These are phyloP conservation scores for Adineta ricciae DNA, from an alignment of 2,888 invertebrate genomes.

Conservation along the genomic window DNA sequence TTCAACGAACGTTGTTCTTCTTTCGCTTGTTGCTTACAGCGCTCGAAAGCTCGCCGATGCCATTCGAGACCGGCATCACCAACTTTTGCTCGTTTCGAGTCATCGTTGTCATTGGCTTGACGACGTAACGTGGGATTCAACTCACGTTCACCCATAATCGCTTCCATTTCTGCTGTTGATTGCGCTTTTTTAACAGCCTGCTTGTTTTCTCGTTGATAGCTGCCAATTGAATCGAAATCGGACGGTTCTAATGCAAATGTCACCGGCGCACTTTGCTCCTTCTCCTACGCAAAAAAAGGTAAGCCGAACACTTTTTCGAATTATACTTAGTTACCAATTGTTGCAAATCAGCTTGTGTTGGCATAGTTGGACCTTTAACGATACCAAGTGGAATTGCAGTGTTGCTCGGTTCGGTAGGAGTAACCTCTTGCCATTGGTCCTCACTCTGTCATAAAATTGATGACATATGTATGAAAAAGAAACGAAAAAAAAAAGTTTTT, in stretches of 20 bases:
- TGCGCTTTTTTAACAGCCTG: background rate
- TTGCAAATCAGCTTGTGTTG: background rate
- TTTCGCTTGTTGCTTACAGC: slow-evolving; percentile 55
- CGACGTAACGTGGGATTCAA: background rate
- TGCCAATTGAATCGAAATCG: background rate
- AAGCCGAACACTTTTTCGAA: background rate
- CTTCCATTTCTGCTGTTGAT: background rate
- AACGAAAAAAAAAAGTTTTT: background rate
- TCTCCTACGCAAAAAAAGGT: background rate
- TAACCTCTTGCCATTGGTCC: background rate
- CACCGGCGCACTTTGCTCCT: background rate
- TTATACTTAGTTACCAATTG: background rate
- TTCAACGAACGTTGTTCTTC: slow-evolving; percentile 54
- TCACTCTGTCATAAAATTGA: background rate
- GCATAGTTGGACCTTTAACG: slow-evolving; percentile 6
- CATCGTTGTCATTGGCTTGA: background rate
- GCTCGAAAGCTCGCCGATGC: slow-evolving; percentile 54
- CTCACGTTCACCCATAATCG: background rate
- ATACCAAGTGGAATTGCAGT: background rate
- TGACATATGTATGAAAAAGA: background rate
- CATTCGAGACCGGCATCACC: slow-evolving; percentile 55
- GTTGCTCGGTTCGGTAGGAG: background rate
- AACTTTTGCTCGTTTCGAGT: slow-evolving; percentile 40
- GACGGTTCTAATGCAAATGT: slow-evolving; percentile 5
- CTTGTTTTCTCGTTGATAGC: background rate